Conservation (phyloP, 2,797 vertebrate genomes). For the Sciurus vulgaris region DNA sequence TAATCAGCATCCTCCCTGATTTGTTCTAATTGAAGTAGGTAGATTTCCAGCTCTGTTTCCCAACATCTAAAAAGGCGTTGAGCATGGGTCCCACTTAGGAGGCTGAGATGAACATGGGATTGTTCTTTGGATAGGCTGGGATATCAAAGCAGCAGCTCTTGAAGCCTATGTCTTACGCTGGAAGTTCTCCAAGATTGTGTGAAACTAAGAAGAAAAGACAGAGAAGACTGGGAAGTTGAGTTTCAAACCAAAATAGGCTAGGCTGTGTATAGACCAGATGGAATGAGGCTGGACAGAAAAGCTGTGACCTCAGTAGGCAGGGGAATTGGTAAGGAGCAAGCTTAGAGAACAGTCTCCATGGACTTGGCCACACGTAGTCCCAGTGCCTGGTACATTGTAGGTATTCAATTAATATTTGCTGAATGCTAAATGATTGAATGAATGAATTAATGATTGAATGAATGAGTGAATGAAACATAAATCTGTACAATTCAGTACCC, state of each 20-base stretch:
- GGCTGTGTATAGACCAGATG: neutral
- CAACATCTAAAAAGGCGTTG: neutral
- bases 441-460: neutral
- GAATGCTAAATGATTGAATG: neutral
- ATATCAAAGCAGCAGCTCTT: neutral
- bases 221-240: neutral
- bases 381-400: neutral
- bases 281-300: neutral
- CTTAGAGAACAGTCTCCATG: neutral
- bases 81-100: neutral
- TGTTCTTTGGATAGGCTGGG: neutral
- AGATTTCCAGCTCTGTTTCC: neutral
- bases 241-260: neutral
- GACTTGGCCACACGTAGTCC: neutral
- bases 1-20: neutral
- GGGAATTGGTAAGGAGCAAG: neutral
- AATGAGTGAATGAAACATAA: neutral
- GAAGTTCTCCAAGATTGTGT: neutral
- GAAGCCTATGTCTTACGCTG: neutral
- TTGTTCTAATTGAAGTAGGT: constrained; percentile 4
- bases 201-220: neutral
- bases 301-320: neutral
- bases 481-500: neutral
- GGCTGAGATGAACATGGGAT: neutral
- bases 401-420: neutral